Evolutionary conservation across 2,797 vertebrate genomes (phyloP), one percentile per base, ranked within the genome.

Genomic region (Tapera naevia): DNA sequence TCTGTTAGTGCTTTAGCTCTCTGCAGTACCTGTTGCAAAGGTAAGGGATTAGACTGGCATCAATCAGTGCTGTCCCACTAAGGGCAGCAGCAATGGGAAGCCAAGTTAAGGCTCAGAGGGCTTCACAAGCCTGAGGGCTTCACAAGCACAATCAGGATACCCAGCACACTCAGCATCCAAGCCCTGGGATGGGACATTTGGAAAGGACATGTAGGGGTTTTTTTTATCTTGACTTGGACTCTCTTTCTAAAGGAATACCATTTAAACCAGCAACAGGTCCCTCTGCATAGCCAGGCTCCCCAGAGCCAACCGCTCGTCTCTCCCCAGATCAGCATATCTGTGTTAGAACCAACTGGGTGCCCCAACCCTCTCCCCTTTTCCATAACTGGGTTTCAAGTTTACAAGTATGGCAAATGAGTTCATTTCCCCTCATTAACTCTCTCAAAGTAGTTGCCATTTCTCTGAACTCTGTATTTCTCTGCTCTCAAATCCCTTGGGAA

Each of bases 351-450:
- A 71, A 71, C 69, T 86, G 69, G 86, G 89, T 84, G 57, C 16
- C 66, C 39, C 60, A 56, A 41, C 54, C 28, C 57, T 70, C 45
- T 61, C 67, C 5, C 28, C 28, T 76, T n/a, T n/a, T 27, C 65
- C 10, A 9, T 48, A 76, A 82, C 86, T 17, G 39, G 23, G 72
- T 91, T 92, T 94, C 61, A 80, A 78, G 79, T 80, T 91, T 93
- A 85, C 75, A 85, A 83, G 81, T 78, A 79, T 83, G 89, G 93
- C 89, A 96, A 92, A 91, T 58, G 75, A 92, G 87, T 95, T 96
- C 50, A 92, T 91, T 94, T 93, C 93, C 91, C 39, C 75, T 94
- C 69, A 92, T 92, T 95, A 95, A 85, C 81, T 93, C 81, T 80
- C 61, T n/a, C 69, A 95, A 95, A 86, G 70, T 70, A 90, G 84